phyloP scores from a whole-genome alignment of 2,888 invertebrate species.

The Opisthograptis luteolata region DNA sequence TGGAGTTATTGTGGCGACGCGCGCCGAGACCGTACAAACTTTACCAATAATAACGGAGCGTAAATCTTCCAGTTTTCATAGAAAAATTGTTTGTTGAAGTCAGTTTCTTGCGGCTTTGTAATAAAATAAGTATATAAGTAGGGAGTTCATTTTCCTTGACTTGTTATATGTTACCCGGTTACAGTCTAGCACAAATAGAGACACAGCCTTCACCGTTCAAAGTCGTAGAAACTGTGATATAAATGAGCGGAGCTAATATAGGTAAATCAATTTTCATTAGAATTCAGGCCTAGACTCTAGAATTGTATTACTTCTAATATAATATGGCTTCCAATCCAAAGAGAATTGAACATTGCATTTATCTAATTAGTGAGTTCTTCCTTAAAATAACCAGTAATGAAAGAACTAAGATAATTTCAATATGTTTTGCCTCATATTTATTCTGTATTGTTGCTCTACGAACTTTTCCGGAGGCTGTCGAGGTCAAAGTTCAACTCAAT shows the following conservation, averaged over 20 bases:
- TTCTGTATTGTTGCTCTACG: conserved; percentile 13
- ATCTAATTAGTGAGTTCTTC: background rate
- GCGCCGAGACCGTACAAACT: conserved; percentile 41
- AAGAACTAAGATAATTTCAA: background rate
- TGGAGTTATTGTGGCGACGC: conserved; percentile 31
- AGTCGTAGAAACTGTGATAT: too few species aligned
- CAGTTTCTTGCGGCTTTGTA: conserved; percentile 20
- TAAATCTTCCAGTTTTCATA: conserved; percentile 54
- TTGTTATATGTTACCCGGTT: background rate
- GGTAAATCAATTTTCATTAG: background rate
- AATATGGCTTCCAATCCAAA: background rate
- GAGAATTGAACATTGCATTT: background rate
- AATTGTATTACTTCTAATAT: background rate
- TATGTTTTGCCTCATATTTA: background rate
- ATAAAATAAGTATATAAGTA: too few species aligned
- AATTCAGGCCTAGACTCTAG: background rate
- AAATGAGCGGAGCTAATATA: too few species aligned
- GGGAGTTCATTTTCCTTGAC: conserved; percentile 8
- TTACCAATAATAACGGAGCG: conserved; percentile 58
- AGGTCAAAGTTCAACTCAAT: conserved; percentile 30
- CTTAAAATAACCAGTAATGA: background rate
- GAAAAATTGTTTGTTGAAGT: conserved; percentile 40
- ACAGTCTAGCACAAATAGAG: background rate
- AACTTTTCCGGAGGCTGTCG: conserved; percentile 6
- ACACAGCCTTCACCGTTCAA: too few species aligned